A percentile compares a stretch with the other conserved stretches of the same genome.
Evolutionary conservation across 53 echinoderm and acorn worm genomes (phyloP).

Genomic region (Luidia sarsii): DNA sequence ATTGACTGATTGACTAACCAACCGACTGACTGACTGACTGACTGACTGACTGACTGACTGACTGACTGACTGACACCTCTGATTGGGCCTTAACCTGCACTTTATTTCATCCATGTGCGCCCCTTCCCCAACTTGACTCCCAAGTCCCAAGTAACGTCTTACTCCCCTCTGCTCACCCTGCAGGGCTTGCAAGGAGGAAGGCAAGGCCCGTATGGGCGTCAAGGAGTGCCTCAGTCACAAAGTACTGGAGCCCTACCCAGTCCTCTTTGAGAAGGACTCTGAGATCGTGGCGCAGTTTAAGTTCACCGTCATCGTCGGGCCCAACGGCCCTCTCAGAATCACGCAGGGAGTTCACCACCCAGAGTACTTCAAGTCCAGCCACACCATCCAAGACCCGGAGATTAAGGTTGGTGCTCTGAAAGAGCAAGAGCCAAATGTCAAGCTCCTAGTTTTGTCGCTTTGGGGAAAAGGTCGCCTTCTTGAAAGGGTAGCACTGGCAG

Average conservation of each 20-base stretch:
- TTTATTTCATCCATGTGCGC: no score
- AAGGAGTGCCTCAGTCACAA: slow-evolving; percentile 81
- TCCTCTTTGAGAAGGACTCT: slow-evolving; percentile 86
- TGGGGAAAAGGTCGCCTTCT: not conserved
- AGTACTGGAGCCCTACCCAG: slow-evolving; percentile 86
- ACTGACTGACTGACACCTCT: no score
- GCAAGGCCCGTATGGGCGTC: slow-evolving; percentile 77
- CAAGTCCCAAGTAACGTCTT: no score
- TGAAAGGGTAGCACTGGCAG: no score
- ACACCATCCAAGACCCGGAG: slow-evolving; percentile 79
- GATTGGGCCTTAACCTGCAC: no score
- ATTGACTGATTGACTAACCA: no score
- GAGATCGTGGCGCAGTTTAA: slow-evolving; percentile 96
- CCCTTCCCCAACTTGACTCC: no score
- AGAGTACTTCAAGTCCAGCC: slow-evolving; percentile 68
- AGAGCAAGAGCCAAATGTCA: not conserved
- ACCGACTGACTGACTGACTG: no score
- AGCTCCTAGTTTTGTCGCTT: not conserved
- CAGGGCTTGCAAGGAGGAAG: slow-evolving; percentile 86
- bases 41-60: no score
- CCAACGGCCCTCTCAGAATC: slow-evolving; percentile 88
- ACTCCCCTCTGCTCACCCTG: not conserved
- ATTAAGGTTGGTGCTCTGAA: slow-evolving; percentile 59
- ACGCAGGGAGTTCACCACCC: slow-evolving; percentile 75
- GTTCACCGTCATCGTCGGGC: slow-evolving; percentile 95